Conservation (phyloP, 1,140 invertebrate genomes). For the Vanessa tameamea region DNA sequence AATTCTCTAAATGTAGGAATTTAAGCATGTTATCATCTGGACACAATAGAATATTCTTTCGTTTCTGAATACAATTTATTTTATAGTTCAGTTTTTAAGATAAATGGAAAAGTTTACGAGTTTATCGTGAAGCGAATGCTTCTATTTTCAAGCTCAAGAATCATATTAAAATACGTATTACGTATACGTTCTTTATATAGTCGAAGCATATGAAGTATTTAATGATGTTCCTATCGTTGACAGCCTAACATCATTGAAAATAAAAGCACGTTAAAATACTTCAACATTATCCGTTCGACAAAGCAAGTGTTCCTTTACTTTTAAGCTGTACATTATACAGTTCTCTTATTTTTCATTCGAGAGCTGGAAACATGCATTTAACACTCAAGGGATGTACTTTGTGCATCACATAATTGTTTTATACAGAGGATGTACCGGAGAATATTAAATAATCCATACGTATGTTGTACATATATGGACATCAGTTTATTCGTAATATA, state of each 20-base stretch:
- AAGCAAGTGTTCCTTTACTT: constrained; percentile 12
- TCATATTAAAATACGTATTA: neutral
- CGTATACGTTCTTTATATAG: neutral
- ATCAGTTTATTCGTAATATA: too few relatives aligned
- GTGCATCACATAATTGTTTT: constrained; percentile 7
- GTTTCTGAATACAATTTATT: neutral
- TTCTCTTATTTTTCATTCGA: constrained; percentile 22
- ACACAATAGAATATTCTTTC: neutral
- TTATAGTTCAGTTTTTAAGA: neutral
- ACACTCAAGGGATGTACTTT: neutral
- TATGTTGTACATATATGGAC: neutral
- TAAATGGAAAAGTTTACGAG: neutral
- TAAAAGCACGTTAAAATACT: constrained; percentile 7
- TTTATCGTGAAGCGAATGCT: too few relatives aligned
- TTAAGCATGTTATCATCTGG: neutral
- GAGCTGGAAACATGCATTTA: constrained; percentile 14
- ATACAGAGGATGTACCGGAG: neutral
- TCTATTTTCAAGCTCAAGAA: too few relatives aligned
- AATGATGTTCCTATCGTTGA: neutral
- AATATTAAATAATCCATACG: neutral
- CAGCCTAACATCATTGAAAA: neutral
- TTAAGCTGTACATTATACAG: constrained; percentile 13
- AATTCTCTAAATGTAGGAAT: neutral
- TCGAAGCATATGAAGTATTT: neutral
- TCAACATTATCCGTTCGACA: constrained; percentile 7